Evolutionary conservation across 30 jellyfish, hydroid and myxozoan species (phyloP), one percentile per base, ranked within the genome.

Genomic region (Rhopilema esculentum): DNA sequence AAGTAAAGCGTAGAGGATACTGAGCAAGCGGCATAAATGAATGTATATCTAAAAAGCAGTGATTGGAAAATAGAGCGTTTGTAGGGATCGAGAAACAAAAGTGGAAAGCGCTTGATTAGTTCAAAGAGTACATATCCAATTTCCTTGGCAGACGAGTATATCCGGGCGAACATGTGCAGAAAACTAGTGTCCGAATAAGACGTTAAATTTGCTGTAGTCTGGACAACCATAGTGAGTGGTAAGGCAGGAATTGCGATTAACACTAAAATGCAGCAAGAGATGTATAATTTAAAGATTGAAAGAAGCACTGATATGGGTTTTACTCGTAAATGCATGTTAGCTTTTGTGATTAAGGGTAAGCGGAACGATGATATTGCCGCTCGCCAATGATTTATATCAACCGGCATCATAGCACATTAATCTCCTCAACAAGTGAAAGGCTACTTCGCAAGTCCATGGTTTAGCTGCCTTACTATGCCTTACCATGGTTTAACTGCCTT

Each of bases 41-140:
- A 78, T 50, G 88, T 4, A 8, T 78, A 78, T 51, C 88, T 57
- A 67, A 78, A 57, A 74, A 50, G 72, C 62, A 78, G 30, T 50
- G 19, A 32, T 52, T 78, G 53, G 48, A 57, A 78, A 78, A 82
- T 33, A 32, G 50, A 48, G 72, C 73, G 70, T 26, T 65, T 66
- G 48, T 31, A 80, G 27, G 81, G 57, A 65, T 16, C 30, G 19
- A 80, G 82, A 29, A 63, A 80, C 53, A 62, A 31, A 80, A 64
- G 57, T n/a, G 90, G 73, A 62, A 80, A 80, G 57, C 61, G 90
- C 66, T 80, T 80, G 70, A 64, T 68, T 31, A 80, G 82, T 73
- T 65, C 82, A 73, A 80, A 80, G 32, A 80, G 73, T 80, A 65
- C 52, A 64, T 80, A 80, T 48, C 53, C 51, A 24, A 53, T 49